Percentiles rank a stretch among this genome's conserved stretches.
Evolutionary conservation across 2,797 vertebrate species (phyloP).

Genomic region (Meda fulgida): DNA sequence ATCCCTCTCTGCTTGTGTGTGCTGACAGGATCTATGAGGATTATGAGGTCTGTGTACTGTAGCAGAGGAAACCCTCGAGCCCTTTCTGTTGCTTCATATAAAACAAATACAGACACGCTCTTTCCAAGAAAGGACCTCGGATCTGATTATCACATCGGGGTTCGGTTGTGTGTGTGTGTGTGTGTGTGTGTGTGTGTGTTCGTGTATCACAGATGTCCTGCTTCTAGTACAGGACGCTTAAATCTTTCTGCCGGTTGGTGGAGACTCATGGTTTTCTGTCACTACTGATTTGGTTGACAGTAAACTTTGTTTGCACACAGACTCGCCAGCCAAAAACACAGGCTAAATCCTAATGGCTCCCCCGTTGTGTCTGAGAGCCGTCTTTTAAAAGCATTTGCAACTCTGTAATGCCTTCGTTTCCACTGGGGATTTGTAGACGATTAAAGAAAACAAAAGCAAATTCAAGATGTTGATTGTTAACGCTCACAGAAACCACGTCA

Average conservation of each 20-base stretch:
- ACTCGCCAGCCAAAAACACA: slow-evolving; percentile 30
- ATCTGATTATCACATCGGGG: background rate
- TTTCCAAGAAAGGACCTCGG: slow-evolving; percentile 37
- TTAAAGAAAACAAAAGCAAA: slow-evolving; percentile 23
- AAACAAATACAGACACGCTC: slow-evolving; percentile 30
- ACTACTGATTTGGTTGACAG: slow-evolving; percentile 47
- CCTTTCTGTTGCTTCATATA: slow-evolving; percentile 33
- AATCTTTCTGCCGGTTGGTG: slow-evolving; percentile 35
- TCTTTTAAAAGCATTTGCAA: slow-evolving; percentile 19
- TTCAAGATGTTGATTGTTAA: background rate
- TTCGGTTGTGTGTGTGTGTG: background rate
- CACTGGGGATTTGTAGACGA: slow-evolving; percentile 6
- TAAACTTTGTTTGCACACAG: slow-evolving; percentile 59
- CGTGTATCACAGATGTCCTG: background rate
- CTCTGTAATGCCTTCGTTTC: slow-evolving; percentile 23
- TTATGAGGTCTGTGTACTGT: slow-evolving; percentile 40
- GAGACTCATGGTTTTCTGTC: slow-evolving; percentile 52
- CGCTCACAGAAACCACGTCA: background rate
- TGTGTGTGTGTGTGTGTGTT: too few relatives aligned
- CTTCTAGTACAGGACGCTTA: background rate
- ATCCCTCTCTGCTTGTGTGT: slow-evolving; percentile 60
- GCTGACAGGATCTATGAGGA: slow-evolving; percentile 58
- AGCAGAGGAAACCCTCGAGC: slow-evolving; percentile 11
- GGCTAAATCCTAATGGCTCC: slow-evolving; percentile 19
- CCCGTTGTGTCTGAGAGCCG: slow-evolving; percentile 4